Conservation (phyloP, 2,888 invertebrate genomes). For the Saturnia japonica region DNA sequence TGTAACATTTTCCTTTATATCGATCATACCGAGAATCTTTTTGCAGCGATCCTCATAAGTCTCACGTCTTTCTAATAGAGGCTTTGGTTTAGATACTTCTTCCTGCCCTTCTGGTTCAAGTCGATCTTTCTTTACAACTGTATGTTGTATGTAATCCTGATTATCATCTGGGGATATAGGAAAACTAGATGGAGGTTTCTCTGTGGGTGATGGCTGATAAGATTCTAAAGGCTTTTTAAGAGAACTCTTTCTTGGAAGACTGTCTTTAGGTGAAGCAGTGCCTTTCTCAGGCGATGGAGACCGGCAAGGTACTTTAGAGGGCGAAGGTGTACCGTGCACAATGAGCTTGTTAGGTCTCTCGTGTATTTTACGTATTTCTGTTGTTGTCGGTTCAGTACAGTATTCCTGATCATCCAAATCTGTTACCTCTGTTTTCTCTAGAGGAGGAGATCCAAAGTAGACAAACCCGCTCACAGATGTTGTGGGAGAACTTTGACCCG, state of each 20-base stretch:
- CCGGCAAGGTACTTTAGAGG: conserved; percentile 69
- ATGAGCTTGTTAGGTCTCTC: conserved; percentile 47
- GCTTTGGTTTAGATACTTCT: conserved; percentile 70
- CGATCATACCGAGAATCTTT: conserved; percentile 85
- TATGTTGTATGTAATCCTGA: conserved; percentile 44
- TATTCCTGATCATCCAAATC: conserved; percentile 63
- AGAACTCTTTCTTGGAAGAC: conserved; percentile 71
- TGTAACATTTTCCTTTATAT: conserved; percentile 48
- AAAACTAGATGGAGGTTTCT: conserved; percentile 70
- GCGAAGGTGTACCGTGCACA: conserved; percentile 53
- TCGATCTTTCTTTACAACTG: conserved; percentile 55
- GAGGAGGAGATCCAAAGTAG: conserved; percentile 63
- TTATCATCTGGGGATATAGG: conserved; percentile 63
- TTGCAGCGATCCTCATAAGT: conserved; percentile 88
- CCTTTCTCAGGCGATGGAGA: conserved; percentile 69
- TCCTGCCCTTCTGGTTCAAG: conserved; percentile 39
- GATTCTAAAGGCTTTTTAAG: conserved; percentile 64
- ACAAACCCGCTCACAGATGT: conserved; percentile 81
- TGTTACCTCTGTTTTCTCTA: conserved; percentile 55
- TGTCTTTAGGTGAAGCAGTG: conserved; percentile 53
- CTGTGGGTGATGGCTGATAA: conserved; percentile 54
- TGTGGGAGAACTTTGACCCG: conserved; percentile 79
- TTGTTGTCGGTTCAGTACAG: conserved; percentile 39
- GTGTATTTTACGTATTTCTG: conserved; percentile 35
- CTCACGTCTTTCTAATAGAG: conserved; percentile 84